Conservation (phyloP, 2,888 invertebrate species). For the Ichneumoninae sp. region DNA sequence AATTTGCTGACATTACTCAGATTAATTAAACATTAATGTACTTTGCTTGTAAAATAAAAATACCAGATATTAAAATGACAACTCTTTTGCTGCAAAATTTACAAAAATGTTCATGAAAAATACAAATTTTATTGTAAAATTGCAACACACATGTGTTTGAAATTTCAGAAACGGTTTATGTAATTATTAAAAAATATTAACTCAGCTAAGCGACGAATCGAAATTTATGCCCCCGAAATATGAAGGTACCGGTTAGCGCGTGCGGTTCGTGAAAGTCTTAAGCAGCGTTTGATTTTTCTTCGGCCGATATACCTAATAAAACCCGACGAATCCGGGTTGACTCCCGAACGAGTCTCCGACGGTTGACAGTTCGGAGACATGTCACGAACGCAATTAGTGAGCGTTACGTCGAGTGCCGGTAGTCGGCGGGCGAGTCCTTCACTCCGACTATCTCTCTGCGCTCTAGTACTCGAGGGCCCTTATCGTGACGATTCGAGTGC, state of each 20-base stretch:
- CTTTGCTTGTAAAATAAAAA: too few species aligned
- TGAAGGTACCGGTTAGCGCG: not conserved
- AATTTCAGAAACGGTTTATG: too few species aligned
- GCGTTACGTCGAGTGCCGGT: constrained; percentile 81
- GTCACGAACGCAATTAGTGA: constrained; percentile 85
- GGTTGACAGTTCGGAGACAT: constrained; percentile 81
- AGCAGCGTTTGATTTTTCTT: constrained; percentile 21
- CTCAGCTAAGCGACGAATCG: not conserved
- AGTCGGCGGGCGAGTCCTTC: constrained; percentile 71
- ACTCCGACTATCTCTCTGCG: constrained; percentile 70
- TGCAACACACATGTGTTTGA: too few species aligned
- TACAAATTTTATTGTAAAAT: too few species aligned
- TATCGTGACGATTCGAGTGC: constrained; percentile 55
- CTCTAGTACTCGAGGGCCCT: constrained; percentile 63
- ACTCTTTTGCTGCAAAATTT: too few species aligned
- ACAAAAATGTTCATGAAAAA: too few species aligned
- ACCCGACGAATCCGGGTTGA: constrained; percentile 40
- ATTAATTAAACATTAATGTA: too few species aligned
- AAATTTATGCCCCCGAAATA: not conserved
- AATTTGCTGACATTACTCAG: too few species aligned
- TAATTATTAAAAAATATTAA: not conserved
- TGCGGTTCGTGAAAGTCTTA: not conserved
- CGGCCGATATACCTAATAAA: not conserved
- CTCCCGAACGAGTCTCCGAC: constrained; percentile 73
- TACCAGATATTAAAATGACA: too few species aligned